phyloP scores from a whole-genome alignment of 1,140 invertebrate species.

The Drosophila rufa region DNA sequence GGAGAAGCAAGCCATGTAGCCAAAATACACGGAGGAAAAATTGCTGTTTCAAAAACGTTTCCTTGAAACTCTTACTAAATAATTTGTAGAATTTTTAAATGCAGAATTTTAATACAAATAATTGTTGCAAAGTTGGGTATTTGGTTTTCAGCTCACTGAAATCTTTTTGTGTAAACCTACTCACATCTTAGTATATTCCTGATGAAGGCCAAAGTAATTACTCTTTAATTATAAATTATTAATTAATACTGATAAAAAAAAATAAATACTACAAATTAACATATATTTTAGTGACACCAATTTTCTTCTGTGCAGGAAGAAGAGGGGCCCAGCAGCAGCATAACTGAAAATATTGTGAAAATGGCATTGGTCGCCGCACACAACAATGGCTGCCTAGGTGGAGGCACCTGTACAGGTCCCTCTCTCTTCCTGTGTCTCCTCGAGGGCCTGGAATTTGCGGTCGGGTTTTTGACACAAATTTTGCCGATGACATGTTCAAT shows the following conservation, averaged over 20 bases:
- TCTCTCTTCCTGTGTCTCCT: background rate
- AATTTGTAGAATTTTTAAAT: background rate
- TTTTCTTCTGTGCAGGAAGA: background rate
- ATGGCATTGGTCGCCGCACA: constrained; percentile 55
- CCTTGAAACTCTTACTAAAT: fast-evolving
- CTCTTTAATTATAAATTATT: too few species aligned
- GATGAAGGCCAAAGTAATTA: too few species aligned
- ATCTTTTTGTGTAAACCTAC: too few species aligned
- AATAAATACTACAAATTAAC: too few species aligned
- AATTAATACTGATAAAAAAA: too few species aligned
- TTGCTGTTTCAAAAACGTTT: background rate
- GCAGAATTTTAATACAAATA: too few species aligned
- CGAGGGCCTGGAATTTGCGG: constrained; percentile 53
- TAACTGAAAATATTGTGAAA: constrained; percentile 76
- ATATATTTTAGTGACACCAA: too few species aligned
- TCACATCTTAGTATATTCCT: too few species aligned
- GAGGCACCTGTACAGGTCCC: constrained; percentile 9
- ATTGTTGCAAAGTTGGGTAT: too few species aligned
- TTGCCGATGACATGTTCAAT: constrained; percentile 80
- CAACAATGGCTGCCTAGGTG: constrained; percentile 55
- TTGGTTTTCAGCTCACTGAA: too few species aligned
- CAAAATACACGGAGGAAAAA: background rate
- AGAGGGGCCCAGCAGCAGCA: constrained; percentile 24
- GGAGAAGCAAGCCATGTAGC: constrained; percentile 54
- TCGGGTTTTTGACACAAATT: constrained; percentile 78